Evolutionary conservation across 1,140 invertebrate species (phyloP), one percentile per base, ranked within the genome.

Genomic region (Micrasema minimum): DNA sequence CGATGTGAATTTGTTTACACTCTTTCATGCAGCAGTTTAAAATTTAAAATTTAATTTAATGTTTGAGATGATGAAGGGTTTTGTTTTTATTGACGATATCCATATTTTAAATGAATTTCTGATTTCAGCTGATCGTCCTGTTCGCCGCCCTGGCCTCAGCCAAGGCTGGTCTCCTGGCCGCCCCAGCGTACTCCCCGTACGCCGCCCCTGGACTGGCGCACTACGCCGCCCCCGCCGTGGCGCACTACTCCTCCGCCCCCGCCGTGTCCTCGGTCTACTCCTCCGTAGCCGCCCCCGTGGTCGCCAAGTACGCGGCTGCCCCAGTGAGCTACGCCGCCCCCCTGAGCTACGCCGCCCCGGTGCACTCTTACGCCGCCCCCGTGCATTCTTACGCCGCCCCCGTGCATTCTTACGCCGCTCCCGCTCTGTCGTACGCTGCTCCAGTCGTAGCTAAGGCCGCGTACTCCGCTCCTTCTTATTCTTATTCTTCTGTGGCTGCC

Each of bases 131-230:
- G 72, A 74, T 86, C 75, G 74, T 82, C 7, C 78, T 87, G 53
- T 81, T 80, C 75, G 79, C 81, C 59, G 55, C 83, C 45, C 73
- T 86, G 67, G 79, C 80, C 57, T 78, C 80, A 37, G 79, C 73
- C 76, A 77, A 70, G 71, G 73, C 73, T 59, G 69, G 73, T 41
- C 10, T 66, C 3, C 20, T 67, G 14, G 38, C 51, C n/a, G 69
- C 22, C n/a, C n/a, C n/a, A 31, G 67, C 59, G 1, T 66, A 57
- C 41, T 16, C 37, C 7, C 31, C 41, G 26, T 64, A 70, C 18
- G 59, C 59, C 55, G 53, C 45, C 46, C 65, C 71, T 11, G 64
- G 67, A 20, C 31, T 57, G 23, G 72, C 55, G 31, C 69, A 71
- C 65, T 74, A 74, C 46, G 38, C 51, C 43, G 61, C 69, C 35